A percentile compares a stretch with the other conserved stretches of the same genome.
Conservation (phyloP, 2,797 vertebrate species). For the Melopsittacus undulatus region DNA sequence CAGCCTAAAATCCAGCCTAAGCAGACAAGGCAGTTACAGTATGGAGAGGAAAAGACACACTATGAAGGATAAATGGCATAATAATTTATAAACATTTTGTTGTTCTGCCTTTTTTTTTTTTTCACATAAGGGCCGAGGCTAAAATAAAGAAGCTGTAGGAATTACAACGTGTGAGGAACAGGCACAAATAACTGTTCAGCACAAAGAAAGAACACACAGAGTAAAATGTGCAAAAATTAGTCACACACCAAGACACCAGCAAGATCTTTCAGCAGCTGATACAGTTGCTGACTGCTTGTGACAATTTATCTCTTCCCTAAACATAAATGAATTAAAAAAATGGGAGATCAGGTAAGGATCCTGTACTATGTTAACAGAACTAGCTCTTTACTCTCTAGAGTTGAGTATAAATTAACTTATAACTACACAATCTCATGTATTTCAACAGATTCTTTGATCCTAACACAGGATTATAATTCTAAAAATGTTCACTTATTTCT, state of each 20-base stretch:
- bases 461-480: not conserved
- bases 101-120: not conserved
- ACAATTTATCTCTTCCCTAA: not conserved
- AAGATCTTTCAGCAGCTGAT: not conserved
- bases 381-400: not conserved
- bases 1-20: not conserved
- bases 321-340: not conserved
- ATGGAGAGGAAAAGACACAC: not conserved
- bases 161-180: not conserved
- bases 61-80: not conserved
- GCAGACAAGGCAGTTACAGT: not conserved
- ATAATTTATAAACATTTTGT: not conserved
- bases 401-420: not conserved
- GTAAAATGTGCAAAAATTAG: not conserved
- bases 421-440: not conserved
- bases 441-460: not conserved
- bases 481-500: not conserved
- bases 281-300: not conserved
- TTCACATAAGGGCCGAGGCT: not conserved
- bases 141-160: not conserved
- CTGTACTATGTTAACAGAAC: not conserved
- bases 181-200: not conserved
- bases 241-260: not conserved
- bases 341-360: not conserved
- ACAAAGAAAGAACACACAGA: not conserved